Conservation (phyloP, 1,140 invertebrate genomes). For the Laupala kohalensis region DNA sequence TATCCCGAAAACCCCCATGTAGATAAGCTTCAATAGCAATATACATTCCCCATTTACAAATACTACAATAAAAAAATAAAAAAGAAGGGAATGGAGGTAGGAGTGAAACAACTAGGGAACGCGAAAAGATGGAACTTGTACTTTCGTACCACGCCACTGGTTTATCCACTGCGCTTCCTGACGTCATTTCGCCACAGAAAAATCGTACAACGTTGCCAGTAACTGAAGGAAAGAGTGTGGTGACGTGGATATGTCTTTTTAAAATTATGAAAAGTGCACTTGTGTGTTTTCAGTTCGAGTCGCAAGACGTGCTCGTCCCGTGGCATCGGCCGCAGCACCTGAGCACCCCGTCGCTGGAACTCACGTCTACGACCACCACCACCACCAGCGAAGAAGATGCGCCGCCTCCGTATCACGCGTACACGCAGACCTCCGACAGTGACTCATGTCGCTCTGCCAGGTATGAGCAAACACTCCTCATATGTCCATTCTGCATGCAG, state of each 20-base stretch:
- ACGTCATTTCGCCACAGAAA: no score
- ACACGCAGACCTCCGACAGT: constrained; percentile 46
- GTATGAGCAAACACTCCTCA: constrained; percentile 14
- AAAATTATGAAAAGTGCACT: no score
- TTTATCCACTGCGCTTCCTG: no score
- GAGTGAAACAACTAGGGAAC: no score
- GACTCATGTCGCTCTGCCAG: constrained; percentile 34
- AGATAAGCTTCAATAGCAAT: no score
- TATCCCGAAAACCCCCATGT: no score
- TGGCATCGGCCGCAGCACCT: constrained; percentile 68
- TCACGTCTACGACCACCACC: constrained; percentile 42
- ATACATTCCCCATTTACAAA: no score
- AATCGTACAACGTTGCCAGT: neutral
- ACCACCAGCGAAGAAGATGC: constrained; percentile 39
- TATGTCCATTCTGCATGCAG: no score
- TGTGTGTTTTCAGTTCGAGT: constrained; percentile 48
- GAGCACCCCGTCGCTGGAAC: constrained; percentile 48
- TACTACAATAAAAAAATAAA: no score
- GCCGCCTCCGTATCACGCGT: constrained; percentile 49
- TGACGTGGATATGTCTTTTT: neutral
- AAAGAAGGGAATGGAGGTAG: no score
- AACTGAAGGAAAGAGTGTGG: neutral
- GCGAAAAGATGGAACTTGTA: no score
- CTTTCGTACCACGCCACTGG: no score
- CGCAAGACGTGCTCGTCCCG: constrained; percentile 89